Evolutionary conservation across 2,888 invertebrate genomes (phyloP), one percentile per base, ranked within the genome.

Genomic region (Hypena proboscidalis): DNA sequence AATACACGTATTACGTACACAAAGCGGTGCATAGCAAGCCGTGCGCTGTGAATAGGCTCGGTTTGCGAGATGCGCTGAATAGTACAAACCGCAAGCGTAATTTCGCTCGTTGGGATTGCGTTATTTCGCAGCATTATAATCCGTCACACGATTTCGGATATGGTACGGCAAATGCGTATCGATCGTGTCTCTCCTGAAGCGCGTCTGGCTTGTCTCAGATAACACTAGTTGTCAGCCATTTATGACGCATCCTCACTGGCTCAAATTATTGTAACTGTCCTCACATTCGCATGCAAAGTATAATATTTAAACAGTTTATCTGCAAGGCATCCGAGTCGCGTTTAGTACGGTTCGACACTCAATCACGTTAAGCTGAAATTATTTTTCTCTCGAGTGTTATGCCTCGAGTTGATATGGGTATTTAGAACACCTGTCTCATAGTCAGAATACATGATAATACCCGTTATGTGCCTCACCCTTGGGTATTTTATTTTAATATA

Each of bases 51-150:
- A 33, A 56, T 44, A 48, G 38, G 34, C 32, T 34, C 11, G 41
- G 41, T 55, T 48, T 42, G 55, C 36, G 56, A 53, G 52, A 60
- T 56, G 53, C 51, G 32, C 51, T 52, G 43, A 47, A 50, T 49
- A 42, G 48, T 42, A 43, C 30, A 10, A 19, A 56, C 58, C 50
- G 51, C 66, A 65, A 60, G 49, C 45, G 58, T 65, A 61, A 60
- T 67, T 63, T 58, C 47, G 43, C 61, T 52, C 52, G 49, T 55
- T 55, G 55, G 51, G 60, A 72, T 69, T 58, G 58, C 57, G 46
- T 70, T 70, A 70, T 74, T 73, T 73, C 51, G 62, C 54, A 60
- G 52, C 66, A 57, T 74, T 67, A 78, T 72, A 74, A 69, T 69
- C 63, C 60, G 64, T 70, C 67, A 67, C 52, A 44, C 58, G 61